Evolutionary conservation across 2,113 vertebrate genomes (phyloP).

Genomic region (Tachysurus vachellii): DNA sequence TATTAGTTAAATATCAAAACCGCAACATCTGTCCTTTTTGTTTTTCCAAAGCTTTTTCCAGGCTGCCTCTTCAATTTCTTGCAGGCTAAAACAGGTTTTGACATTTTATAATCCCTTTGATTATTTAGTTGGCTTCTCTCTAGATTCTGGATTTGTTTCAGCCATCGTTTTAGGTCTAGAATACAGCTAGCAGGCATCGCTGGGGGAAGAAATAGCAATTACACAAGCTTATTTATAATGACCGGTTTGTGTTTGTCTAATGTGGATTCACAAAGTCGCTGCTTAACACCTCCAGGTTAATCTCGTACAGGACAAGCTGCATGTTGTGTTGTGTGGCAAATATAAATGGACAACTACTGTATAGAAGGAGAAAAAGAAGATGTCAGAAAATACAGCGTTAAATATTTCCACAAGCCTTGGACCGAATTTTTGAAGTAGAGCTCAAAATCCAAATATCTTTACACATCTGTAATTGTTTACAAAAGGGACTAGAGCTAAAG

Average conservation of each 20-base stretch:
- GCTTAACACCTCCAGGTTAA: not conserved
- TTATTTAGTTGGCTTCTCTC: conserved; percentile 2
- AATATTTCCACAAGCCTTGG: conserved; percentile 16
- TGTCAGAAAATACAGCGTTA: not conserved
- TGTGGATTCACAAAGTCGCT: not conserved
- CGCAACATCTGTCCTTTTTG: conserved; percentile 13
- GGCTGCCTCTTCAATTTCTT: not conserved
- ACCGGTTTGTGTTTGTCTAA: not conserved
- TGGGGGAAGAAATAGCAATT: not conserved
- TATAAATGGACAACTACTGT: not conserved
- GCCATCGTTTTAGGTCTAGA: not conserved
- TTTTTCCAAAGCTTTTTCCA: not conserved
- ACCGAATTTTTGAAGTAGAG: not conserved
- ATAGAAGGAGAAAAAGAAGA: not conserved
- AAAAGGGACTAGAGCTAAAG: no score
- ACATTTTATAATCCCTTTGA: conserved; percentile 11
- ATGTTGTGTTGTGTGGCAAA: not conserved
- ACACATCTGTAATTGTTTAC: not conserved
- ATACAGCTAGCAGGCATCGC: not conserved
- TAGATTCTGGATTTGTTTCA: not conserved
- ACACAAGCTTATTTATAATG: not conserved
- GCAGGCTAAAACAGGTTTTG: not conserved
- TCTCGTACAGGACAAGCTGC: not conserved
- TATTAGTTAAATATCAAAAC: conserved; percentile 18
- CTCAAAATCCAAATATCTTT: conserved; percentile 2